These are phyloP conservation scores for Physeter macrocephalus DNA, from an alignment of 2,113 vertebrate species.

Conservation along the genomic window DNA sequence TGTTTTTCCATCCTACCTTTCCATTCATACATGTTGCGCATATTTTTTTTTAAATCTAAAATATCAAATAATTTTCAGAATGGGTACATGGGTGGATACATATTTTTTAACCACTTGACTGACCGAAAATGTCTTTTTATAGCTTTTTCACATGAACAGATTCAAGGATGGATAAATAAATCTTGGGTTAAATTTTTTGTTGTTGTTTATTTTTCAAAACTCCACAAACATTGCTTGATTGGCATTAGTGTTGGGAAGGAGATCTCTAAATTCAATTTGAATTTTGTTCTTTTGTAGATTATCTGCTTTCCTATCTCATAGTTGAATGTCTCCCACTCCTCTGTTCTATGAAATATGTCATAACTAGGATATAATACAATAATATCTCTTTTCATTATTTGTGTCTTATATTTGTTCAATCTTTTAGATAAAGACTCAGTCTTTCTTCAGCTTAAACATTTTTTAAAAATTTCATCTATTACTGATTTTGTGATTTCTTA, in stretches of 20 bases:
- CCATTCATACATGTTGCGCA: neutral
- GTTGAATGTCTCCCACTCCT: neutral
- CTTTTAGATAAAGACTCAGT: neutral
- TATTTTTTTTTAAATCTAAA: neutral
- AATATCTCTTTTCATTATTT: neutral
- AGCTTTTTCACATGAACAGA: neutral
- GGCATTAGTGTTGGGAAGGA: neutral
- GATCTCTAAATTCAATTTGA: neutral
- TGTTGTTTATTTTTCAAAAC: neutral
- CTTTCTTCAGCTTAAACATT: neutral
- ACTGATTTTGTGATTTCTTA: neutral
- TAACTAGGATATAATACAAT: neutral
- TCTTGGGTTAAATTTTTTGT: neutral
- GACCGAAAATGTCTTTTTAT: neutral
- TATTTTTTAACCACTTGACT: neutral
- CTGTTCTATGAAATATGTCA: neutral
- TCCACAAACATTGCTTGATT: neutral
- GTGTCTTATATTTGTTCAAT: neutral
- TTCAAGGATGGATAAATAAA: neutral
- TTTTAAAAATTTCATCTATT: neutral
- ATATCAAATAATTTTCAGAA: neutral
- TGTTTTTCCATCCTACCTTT: neutral
- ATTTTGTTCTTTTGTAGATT: neutral
- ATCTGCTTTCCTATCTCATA: neutral
- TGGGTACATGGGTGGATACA: neutral